A percentile compares a stretch with the other conserved stretches of the same genome.
Conservation (phyloP, 2,888 invertebrate species). For the Sesamia inferens region DNA sequence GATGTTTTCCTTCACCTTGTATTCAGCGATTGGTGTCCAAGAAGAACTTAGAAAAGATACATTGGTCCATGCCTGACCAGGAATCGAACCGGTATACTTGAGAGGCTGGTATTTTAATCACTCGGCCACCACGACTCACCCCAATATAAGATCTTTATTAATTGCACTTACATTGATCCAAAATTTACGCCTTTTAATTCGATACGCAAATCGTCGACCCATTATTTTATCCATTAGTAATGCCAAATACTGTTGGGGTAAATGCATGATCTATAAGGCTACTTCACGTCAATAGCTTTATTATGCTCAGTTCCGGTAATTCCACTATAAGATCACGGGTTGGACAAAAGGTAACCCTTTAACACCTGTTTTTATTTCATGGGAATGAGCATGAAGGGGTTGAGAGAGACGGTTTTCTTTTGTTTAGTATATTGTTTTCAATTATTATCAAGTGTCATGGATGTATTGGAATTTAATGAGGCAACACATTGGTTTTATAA, state of each 20-base stretch:
- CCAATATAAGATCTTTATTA: neutral
- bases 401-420: slow-evolving; percentile 52
- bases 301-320: too few species aligned
- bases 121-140: too few species aligned
- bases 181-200: slow-evolving; percentile 35
- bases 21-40: too few species aligned
- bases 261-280: too few species aligned
- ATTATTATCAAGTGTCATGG: slow-evolving; percentile 32
- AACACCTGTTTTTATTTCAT: slow-evolving; percentile 69
- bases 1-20: too few species aligned
- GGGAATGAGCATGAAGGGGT: slow-evolving; percentile 66
- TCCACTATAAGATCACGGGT: too few species aligned
- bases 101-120: too few species aligned
- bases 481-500: neutral
- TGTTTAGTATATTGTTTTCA: slow-evolving; percentile 41
- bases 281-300: too few species aligned
- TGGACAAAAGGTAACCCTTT: slow-evolving; percentile 56
- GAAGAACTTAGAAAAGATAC: too few species aligned
- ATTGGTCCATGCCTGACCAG: too few species aligned
- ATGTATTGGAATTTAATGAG: slow-evolving; percentile 38
- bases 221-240: slow-evolving; percentile 54
- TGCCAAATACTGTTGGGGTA: slow-evolving; percentile 16
- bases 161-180: too few species aligned
- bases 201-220: slow-evolving; percentile 53
- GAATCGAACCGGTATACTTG: too few species aligned